Evolutionary conservation across 2,113 vertebrate genomes (phyloP).

Genomic region (Heteronetta atricapilla): DNA sequence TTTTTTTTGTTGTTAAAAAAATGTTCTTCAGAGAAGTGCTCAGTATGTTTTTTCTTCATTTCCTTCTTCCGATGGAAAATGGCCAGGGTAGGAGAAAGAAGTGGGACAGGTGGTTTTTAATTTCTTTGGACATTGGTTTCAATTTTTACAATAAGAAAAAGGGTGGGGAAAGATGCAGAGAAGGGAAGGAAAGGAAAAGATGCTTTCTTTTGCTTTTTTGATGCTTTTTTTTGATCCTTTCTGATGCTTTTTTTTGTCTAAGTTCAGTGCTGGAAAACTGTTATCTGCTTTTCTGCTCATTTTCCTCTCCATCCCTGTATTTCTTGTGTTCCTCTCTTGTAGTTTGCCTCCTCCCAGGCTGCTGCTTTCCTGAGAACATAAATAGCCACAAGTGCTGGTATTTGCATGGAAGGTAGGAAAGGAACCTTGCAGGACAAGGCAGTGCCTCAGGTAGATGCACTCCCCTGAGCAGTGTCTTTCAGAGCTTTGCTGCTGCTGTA

Average conservation of each 20-base stretch:
- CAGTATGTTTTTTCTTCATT: neutral
- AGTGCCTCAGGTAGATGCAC: neutral
- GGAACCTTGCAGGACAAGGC: neutral
- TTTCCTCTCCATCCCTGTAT: neutral
- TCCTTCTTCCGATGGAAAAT: neutral
- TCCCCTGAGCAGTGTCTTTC: constrained; percentile 2
- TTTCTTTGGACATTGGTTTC: neutral
- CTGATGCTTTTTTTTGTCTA: neutral
- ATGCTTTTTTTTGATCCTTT: neutral
- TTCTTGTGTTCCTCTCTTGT: neutral
- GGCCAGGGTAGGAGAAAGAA: neutral
- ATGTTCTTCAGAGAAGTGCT: neutral
- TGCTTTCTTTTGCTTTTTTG: no score
- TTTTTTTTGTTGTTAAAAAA: neutral
- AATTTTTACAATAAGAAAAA: neutral
- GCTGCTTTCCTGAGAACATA: neutral
- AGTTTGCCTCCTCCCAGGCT: neutral
- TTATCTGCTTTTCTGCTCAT: neutral
- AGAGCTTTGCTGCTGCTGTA: constrained; percentile 33
- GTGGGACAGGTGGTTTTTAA: neutral
- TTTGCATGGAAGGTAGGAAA: neutral
- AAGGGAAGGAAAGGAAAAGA: neutral
- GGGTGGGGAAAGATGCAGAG: neutral
- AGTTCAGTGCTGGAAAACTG: neutral
- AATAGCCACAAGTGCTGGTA: neutral